These are phyloP conservation scores for Parnassius mnemosyne DNA, from an alignment of 2,888 invertebrate genomes.

Conservation along the genomic window DNA sequence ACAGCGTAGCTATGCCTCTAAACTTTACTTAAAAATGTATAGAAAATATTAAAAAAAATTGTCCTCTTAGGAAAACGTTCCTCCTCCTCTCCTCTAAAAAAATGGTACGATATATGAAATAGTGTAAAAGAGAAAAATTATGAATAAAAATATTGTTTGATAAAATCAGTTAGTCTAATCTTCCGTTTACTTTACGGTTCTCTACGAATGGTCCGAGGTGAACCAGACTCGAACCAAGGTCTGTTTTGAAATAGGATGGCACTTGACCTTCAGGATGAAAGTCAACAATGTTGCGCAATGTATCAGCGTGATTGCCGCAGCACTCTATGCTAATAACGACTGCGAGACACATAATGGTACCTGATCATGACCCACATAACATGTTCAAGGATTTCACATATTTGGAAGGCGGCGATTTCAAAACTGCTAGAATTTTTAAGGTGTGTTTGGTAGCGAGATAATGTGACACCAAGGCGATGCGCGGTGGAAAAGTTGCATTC, in stretches of 20 bases:
- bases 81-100: no score
- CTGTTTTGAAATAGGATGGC: slow-evolving; percentile 79
- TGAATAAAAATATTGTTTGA: slow-evolving; percentile 47
- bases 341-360: slow-evolving; percentile 71
- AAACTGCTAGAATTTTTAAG: slow-evolving; percentile 66
- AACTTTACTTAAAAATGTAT: no score
- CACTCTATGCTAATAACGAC: slow-evolving; percentile 74
- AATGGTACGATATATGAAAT: slow-evolving; percentile 28
- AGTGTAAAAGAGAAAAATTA: slow-evolving; percentile 41
- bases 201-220: slow-evolving; percentile 65
- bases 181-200: slow-evolving; percentile 68
- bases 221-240: slow-evolving; percentile 74
- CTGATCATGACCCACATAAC: slow-evolving; percentile 77
- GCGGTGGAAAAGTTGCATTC: slow-evolving; percentile 42
- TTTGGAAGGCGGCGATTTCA: slow-evolving; percentile 77
- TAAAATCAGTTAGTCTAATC: slow-evolving; percentile 65
- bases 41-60: no score
- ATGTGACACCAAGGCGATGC: slow-evolving; percentile 41
- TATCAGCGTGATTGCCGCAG: slow-evolving; percentile 60
- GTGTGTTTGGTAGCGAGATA: slow-evolving; percentile 56
- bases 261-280: slow-evolving; percentile 81
- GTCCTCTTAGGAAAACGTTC: no score
- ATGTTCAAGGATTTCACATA: slow-evolving; percentile 79
- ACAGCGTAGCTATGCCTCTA: no score
- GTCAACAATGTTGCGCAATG: slow-evolving; percentile 77